These are phyloP conservation scores for Tenthredo scrophulariae DNA, from an alignment of 2,888 invertebrate species.

Conservation along the genomic window DNA sequence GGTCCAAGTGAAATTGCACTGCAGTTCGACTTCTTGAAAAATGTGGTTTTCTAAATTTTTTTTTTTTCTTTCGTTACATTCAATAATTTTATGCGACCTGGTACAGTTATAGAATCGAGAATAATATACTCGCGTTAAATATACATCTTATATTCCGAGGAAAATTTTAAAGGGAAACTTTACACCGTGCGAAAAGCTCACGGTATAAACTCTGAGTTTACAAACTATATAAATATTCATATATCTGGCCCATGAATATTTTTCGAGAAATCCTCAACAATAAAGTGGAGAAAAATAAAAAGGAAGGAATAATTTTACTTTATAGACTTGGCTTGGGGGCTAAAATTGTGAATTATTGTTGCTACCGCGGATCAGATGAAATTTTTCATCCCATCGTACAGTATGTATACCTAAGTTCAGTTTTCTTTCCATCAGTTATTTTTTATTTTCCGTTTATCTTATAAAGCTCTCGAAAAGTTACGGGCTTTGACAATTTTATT, in stretches of 20 bases:
- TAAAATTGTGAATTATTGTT: conserved; percentile 6
- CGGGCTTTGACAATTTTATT: conserved; percentile 10
- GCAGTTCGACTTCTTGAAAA: too few species aligned
- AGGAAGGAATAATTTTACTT: not conserved
- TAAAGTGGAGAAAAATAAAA: not conserved
- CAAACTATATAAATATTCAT: conserved; percentile 36
- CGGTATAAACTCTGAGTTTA: not conserved
- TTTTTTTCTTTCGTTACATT: too few species aligned
- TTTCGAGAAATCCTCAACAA: conserved; percentile 8
- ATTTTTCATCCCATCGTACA: not conserved
- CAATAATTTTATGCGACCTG: too few species aligned
- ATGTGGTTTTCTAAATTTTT: not conserved
- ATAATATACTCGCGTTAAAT: not conserved
- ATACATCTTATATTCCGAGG: not conserved
- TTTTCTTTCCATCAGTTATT: not conserved
- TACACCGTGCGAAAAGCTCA: not conserved
- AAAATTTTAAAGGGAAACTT: conserved; percentile 14
- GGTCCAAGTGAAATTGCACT: not conserved
- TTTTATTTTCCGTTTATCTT: not conserved
- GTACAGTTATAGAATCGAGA: not conserved
- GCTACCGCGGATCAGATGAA: not conserved
- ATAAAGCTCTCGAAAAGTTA: not conserved
- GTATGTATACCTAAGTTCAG: not conserved
- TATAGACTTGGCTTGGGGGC: not conserved
- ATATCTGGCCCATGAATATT: conserved; percentile 10